Conservation (phyloP, 1,140 invertebrate genomes). For the Theocolax elegans region DNA sequence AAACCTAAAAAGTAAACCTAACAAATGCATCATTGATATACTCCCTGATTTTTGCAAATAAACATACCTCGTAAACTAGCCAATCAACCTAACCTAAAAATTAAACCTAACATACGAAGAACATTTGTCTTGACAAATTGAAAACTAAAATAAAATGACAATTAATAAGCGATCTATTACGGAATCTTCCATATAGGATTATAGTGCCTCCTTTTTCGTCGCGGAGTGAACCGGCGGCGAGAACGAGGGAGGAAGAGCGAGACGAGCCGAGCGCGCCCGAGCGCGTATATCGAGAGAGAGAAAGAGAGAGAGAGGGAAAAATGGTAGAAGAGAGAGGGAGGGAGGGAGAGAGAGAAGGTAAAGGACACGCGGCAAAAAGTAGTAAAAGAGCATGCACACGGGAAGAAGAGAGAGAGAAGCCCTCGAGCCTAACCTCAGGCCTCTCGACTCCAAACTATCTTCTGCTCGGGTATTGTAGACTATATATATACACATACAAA, state of each 20-base stretch:
- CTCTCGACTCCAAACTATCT: slow-evolving; percentile 40
- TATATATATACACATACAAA: neutral
- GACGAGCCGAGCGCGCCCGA: neutral
- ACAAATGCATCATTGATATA: no score
- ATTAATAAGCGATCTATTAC: neutral
- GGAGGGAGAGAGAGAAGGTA: slow-evolving; percentile 30
- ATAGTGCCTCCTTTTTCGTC: neutral
- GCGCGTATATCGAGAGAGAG: slow-evolving; percentile 1
- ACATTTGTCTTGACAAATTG: no score
- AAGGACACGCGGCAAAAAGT: slow-evolving; percentile 26
- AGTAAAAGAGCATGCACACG: slow-evolving; percentile 3
- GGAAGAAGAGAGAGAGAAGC: slow-evolving; percentile 8
- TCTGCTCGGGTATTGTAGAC: slow-evolving; percentile 18
- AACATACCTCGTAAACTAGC: no score
- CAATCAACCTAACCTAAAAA: no score
- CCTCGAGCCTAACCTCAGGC: slow-evolving; percentile 38
- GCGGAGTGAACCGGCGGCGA: neutral
- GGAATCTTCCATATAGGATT: slow-evolving; percentile 22
- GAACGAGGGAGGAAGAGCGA: neutral
- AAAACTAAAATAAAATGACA: no score
- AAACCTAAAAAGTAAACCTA: no score
- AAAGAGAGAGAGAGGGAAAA: slow-evolving; percentile 21
- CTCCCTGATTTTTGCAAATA: no score
- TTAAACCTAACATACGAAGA: no score
- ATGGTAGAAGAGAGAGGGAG: slow-evolving; percentile 16